Percentiles rank a stretch among this genome's conserved stretches.
Evolutionary conservation across 2,888 invertebrate species (phyloP).

Genomic region (Epinotia brunnichana): DNA sequence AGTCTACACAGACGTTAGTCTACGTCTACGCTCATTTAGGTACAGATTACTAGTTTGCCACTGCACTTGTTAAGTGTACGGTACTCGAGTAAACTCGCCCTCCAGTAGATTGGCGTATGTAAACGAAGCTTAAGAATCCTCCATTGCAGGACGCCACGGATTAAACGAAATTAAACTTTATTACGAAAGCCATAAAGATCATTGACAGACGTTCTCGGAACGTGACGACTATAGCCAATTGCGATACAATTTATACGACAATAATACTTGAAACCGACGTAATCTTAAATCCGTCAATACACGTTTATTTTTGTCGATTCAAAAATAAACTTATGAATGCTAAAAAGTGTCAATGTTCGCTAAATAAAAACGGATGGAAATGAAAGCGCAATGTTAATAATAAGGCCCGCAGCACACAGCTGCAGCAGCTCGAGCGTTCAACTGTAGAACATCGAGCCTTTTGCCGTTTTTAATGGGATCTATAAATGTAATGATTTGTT

Average conservation of each 20-base stretch:
- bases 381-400: too few relatives aligned
- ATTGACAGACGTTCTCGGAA: neutral
- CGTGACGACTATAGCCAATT: slow-evolving; percentile 2
- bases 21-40: too few relatives aligned
- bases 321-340: slow-evolving; percentile 3
- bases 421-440: too few relatives aligned
- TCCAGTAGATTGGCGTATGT: neutral
- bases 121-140: slow-evolving; percentile 13
- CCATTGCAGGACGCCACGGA: neutral
- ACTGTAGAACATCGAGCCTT: too few relatives aligned
- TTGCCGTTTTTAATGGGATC: too few relatives aligned
- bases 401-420: too few relatives aligned
- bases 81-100: slow-evolving; percentile 15
- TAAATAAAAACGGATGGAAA: neutral
- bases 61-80: too few relatives aligned
- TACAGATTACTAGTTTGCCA: too few relatives aligned
- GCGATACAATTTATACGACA: neutral
- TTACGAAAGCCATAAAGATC: slow-evolving; percentile 2
- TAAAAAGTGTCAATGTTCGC: slow-evolving; percentile 2
- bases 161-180: slow-evolving; percentile 6
- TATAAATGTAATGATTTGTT: too few relatives aligned
- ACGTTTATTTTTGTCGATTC: slow-evolving; percentile 1
- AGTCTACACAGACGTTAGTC: too few relatives aligned
- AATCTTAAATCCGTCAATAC: slow-evolving; percentile 17
- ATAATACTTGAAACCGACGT: neutral